Evolutionary conservation across 1,140 invertebrate species (phyloP).

Genomic region (Drosophila micromelanica): DNA sequence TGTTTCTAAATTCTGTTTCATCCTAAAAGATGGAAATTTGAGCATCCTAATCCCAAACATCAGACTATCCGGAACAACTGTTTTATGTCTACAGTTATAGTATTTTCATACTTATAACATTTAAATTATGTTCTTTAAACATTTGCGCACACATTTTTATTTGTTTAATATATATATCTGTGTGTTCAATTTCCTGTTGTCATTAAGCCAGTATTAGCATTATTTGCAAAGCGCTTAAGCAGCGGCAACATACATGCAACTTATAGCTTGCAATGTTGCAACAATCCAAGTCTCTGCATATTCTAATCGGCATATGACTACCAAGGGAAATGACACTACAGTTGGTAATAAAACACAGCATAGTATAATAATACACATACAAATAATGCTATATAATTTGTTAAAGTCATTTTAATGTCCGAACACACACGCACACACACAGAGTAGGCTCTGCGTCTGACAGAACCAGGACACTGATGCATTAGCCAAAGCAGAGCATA

Average conservation of each 20-base stretch:
- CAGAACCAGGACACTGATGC: conserved; percentile 18
- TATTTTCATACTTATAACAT: neutral
- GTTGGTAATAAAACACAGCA: conserved; percentile 16
- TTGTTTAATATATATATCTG: neutral
- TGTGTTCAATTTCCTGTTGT: neutral
- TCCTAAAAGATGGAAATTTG: too few relatives aligned
- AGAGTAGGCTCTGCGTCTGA: conserved; percentile 14
- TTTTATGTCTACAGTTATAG: too few relatives aligned
- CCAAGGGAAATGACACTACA: conserved; percentile 25
- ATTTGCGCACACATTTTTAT: neutral
- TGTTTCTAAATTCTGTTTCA: too few relatives aligned
- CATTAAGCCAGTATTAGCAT: neutral
- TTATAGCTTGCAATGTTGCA: neutral
- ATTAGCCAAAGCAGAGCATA: conserved; percentile 30
- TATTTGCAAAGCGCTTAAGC: neutral
- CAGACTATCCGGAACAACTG: too few relatives aligned
- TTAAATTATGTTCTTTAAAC: conserved; percentile 1
- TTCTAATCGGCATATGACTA: neutral
- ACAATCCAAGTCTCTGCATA: neutral
- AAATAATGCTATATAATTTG: conserved; percentile 72
- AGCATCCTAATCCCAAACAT: too few relatives aligned
- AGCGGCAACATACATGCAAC: neutral
- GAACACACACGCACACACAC: neutral
- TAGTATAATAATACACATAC: conserved; percentile 15
- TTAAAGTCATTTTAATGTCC: conserved; percentile 58